Conservation (phyloP, 2,113 vertebrate species). For the Lepus americanus region DNA sequence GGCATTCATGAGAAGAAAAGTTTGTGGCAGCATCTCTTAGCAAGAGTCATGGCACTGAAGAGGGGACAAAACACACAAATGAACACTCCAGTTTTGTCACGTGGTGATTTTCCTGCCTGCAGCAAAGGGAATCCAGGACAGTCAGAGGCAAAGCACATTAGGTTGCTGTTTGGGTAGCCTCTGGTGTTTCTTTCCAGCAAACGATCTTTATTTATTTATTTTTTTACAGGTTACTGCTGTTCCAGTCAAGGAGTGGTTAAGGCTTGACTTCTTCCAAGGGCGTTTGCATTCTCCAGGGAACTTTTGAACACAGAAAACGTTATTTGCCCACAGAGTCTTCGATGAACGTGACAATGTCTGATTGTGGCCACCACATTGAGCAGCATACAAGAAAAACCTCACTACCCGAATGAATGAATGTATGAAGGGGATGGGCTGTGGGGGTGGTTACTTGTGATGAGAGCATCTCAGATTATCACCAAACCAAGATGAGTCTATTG, state of each 20-base stretch:
- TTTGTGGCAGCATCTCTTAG: background rate
- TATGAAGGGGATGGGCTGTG: background rate
- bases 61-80: background rate
- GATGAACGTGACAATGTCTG: background rate
- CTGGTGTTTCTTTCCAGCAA: background rate
- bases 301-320: background rate
- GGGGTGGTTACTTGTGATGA: background rate
- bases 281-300: background rate
- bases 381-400: background rate
- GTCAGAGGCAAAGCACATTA: fast-evolving
- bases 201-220: background rate
- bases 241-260: background rate
- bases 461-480: background rate
- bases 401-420: background rate
- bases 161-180: background rate
- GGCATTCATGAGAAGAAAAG: conserved; percentile 22
- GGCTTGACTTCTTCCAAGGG: background rate
- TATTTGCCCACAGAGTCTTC: background rate
- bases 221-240: background rate
- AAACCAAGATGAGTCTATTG: no score
- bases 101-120: background rate
- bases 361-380: background rate
- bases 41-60: background rate
- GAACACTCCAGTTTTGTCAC: background rate
- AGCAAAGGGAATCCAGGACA: background rate